Conservation (phyloP, 2,888 invertebrate species). For the Drosophila hawaiiensis region DNA sequence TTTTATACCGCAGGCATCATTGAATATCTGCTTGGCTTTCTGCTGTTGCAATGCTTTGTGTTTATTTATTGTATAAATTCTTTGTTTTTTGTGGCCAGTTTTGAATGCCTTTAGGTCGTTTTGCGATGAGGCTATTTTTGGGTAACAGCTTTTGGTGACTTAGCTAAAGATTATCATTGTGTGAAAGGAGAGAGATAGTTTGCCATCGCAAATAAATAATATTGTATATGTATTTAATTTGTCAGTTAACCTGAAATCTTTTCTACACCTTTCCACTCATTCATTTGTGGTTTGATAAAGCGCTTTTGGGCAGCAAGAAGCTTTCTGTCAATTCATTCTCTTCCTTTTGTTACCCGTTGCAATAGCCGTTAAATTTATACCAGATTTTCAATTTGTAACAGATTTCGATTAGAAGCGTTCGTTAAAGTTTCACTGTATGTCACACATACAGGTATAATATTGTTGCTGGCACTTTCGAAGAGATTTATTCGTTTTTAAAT, state of each 20-base stretch:
- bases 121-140: constrained; percentile 33
- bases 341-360: constrained; percentile 13
- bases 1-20: constrained; percentile 43
- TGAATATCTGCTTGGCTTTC: constrained; percentile 25
- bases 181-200: background rate
- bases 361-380: constrained; percentile 63
- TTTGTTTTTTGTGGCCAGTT: constrained; percentile 43
- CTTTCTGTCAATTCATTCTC: constrained; percentile 51
- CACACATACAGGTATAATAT: background rate
- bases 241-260: constrained; percentile 12
- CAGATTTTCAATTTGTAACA: constrained; percentile 54
- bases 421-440: background rate
- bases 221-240: constrained; percentile 20
- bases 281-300: constrained; percentile 27
- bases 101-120: constrained; percentile 29
- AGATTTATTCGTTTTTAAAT: constrained; percentile 1
- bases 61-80: constrained; percentile 47
- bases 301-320: constrained; percentile 2
- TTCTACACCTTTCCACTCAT: constrained; percentile 15
- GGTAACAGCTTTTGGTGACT: constrained; percentile 24
- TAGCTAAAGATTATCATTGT: constrained; percentile 25
- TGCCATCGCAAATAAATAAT: constrained; percentile 6
- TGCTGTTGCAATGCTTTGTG: constrained; percentile 48
- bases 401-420: constrained; percentile 17
- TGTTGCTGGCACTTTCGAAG: background rate